phyloP scores from a whole-genome alignment of 2,113 vertebrate genomes.

The Pelecanoides urinatrix region DNA sequence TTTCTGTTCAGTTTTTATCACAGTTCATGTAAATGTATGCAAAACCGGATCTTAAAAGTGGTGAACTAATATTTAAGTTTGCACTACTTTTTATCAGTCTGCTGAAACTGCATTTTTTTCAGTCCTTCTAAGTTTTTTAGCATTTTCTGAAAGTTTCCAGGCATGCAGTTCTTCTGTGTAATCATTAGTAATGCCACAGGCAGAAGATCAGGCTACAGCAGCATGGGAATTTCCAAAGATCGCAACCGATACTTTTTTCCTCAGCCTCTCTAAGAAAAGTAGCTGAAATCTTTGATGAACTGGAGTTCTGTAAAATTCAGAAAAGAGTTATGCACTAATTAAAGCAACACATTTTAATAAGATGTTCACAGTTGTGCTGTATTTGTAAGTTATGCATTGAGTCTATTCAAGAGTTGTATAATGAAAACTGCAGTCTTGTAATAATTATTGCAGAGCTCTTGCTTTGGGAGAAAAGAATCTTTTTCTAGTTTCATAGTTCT shows the following conservation, averaged over 20 bases:
- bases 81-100: neutral
- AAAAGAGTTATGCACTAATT: neutral
- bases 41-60: fast-evolving
- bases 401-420: neutral
- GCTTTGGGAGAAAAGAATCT: neutral
- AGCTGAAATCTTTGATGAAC: neutral
- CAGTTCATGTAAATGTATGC: neutral
- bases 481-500: neutral
- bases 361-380: neutral
- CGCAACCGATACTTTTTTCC: fast-evolving
- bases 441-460: neutral
- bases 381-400: neutral
- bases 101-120: neutral
- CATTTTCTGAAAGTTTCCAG: neutral
- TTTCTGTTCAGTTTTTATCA: neutral
- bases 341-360: neutral
- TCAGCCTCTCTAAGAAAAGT: neutral
- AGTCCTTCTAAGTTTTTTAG: neutral
- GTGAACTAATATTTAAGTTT: neutral
- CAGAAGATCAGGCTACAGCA: neutral
- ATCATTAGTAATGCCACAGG: neutral
- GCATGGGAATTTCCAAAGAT: neutral
- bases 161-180: neutral
- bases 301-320: neutral
- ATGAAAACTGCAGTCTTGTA: neutral